These are phyloP conservation scores for Aphelocoma coerulescens DNA, from an alignment of 2,113 vertebrate species.

Conservation along the genomic window DNA sequence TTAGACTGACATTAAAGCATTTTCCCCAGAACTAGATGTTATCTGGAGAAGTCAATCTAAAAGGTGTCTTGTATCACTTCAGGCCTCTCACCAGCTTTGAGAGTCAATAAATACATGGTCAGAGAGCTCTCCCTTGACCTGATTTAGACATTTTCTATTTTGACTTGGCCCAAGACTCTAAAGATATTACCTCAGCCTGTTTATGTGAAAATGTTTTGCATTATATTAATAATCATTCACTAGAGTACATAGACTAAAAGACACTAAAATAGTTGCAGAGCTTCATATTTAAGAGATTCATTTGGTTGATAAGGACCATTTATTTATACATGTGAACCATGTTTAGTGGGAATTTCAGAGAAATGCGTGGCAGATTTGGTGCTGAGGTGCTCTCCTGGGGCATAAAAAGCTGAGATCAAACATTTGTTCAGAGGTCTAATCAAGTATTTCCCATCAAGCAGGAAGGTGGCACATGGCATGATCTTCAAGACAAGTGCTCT, in stretches of 20 bases:
- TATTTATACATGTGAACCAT: background rate
- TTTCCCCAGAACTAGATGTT: background rate
- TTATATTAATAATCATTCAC: background rate
- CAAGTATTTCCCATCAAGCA: background rate
- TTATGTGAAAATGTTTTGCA: background rate
- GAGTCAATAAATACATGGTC: background rate
- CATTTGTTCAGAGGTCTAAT: background rate
- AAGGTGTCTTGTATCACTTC: background rate
- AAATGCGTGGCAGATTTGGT: background rate
- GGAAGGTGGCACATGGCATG: background rate
- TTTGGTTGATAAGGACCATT: background rate
- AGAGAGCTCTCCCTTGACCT: background rate
- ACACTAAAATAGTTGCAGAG: background rate
- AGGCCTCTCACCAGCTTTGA: background rate
- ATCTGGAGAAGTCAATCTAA: background rate
- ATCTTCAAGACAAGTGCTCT: background rate
- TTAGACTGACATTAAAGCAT: background rate
- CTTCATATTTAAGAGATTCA: background rate
- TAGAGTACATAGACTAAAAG: background rate
- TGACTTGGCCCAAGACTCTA: background rate
- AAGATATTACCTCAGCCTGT: background rate
- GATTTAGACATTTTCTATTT: background rate
- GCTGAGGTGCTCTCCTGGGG: background rate
- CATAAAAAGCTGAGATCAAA: background rate
- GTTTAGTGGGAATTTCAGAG: background rate